Conservation (phyloP, 2,888 invertebrate species). For the Acanthosepion lycidas region DNA sequence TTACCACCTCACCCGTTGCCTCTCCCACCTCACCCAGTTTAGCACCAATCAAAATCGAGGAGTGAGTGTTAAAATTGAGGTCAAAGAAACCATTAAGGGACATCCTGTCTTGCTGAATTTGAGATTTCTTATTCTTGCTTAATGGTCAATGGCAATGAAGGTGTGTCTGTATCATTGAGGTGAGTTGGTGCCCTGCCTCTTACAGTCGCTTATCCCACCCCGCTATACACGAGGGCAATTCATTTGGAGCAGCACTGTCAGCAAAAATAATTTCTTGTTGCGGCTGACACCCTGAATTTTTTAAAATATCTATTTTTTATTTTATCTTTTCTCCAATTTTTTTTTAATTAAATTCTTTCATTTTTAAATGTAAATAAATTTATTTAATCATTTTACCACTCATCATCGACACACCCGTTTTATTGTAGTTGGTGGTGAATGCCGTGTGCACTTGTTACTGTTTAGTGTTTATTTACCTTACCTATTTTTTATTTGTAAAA, state of each 20-base stretch:
- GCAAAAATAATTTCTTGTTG: not conserved
- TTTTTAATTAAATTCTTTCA: too few species aligned
- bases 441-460: too few species aligned
- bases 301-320: too few species aligned
- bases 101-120: conserved; percentile 44
- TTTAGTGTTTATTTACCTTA: too few species aligned
- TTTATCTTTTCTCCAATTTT: too few species aligned
- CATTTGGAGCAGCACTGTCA: not conserved
- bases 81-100: conserved; percentile 42
- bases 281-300: too few species aligned
- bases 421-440: too few species aligned
- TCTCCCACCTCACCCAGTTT: conserved; percentile 40
- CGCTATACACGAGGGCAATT: not conserved
- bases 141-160: conserved; percentile 39
- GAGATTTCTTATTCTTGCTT: conserved; percentile 40
- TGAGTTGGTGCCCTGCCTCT: conserved; percentile 44
- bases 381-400: too few species aligned
- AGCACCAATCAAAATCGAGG: conserved; percentile 41
- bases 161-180: conserved; percentile 37
- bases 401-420: too few species aligned
- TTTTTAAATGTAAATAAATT: too few species aligned
- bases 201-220: not conserved
- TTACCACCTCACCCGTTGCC: not conserved
- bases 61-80: conserved; percentile 39
- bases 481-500: too few species aligned